Conservation (phyloP, 1,140 invertebrate genomes). For the Diorhabda carinulata region DNA sequence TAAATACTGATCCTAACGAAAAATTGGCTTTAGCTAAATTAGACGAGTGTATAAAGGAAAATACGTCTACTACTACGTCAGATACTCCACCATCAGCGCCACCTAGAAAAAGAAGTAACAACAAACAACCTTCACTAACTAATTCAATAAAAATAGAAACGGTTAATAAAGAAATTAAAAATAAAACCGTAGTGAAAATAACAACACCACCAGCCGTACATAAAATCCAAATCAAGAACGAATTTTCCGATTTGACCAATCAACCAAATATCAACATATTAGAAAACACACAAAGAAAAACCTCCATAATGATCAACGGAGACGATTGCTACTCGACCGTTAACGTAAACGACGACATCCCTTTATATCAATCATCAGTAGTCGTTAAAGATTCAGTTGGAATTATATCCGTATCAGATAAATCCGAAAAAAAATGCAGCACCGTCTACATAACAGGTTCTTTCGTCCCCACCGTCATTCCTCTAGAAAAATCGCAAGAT, state of each 20-base stretch:
- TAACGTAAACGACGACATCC: conserved; percentile 58
- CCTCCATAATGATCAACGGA: conserved; percentile 71
- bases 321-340: conserved; percentile 66
- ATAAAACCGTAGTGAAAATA: conserved; percentile 45
- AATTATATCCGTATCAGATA: conserved; percentile 15
- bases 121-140: conserved; percentile 33
- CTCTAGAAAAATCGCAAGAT: neutral
- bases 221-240: conserved; percentile 56
- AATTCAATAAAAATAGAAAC: conserved; percentile 25
- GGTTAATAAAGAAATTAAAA: conserved; percentile 22
- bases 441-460: conserved; percentile 43
- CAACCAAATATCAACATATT: conserved; percentile 33
- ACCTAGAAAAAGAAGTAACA: conserved; percentile 42
- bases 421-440: conserved; percentile 35
- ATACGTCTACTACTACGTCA: neutral
- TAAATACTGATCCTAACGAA: conserved; percentile 1
- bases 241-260: conserved; percentile 35
- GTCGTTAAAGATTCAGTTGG: conserved; percentile 54
- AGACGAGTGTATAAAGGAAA: conserved; percentile 3
- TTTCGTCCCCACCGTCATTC: conserved; percentile 8
- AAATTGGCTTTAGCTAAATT: conserved; percentile 3
- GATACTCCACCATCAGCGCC: conserved; percentile 36
- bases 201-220: conserved; percentile 50
- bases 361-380: conserved; percentile 64
- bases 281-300: conserved; percentile 59